Base-by-base conservation (phyloP, 2,888 invertebrate species). In the Physocephala rufipes region DNA sequence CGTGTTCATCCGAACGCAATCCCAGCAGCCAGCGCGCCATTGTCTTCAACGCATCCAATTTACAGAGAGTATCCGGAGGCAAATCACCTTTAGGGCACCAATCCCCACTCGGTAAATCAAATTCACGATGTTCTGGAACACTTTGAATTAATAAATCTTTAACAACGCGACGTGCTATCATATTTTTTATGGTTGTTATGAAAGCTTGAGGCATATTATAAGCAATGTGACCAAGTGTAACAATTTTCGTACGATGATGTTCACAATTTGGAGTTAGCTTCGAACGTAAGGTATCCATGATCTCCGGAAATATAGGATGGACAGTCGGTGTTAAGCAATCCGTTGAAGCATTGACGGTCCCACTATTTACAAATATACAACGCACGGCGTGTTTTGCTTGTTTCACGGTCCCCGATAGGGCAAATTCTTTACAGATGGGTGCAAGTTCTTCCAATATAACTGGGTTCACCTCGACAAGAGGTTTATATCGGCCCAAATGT, bases 11-110 rank as follows among this genome's bases (percentile, higher is more conserved):
- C 73, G 91, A 91, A 86, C 95, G 96, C 67, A 97, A 87, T 0
- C 98, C 98, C 49, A 97, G 87, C 55, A 98, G 87, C 97, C 98
- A 98, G 62, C 98, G 91, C 0, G 97, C 97, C 93, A 99, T 96
- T 74, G 97, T 93, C 86, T 99, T 99, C 80, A 98, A 90, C 0
- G 95, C 97, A 86, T 97, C 96, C 73, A 97, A 90, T 88, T 97
- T 96, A 87, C 95, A 95, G 51, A 93, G 89, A 0, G 97, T 97
- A 85, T 96, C 96, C 78, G 95, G 93, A 0, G 97, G 96, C 30
- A 98, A 87, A 68, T 94, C 91, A 4, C 94, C 93, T 82, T 96
- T 95, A 0, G 90, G 85, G 83, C 95, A 95, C 97, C 97, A 97
- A 45, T 84, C 82, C 2, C 78, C 78, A 0, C 79, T 80, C 9